Evolutionary conservation across 1,140 invertebrate genomes (phyloP).

Genomic region (Gonatopus flavifemur): DNA sequence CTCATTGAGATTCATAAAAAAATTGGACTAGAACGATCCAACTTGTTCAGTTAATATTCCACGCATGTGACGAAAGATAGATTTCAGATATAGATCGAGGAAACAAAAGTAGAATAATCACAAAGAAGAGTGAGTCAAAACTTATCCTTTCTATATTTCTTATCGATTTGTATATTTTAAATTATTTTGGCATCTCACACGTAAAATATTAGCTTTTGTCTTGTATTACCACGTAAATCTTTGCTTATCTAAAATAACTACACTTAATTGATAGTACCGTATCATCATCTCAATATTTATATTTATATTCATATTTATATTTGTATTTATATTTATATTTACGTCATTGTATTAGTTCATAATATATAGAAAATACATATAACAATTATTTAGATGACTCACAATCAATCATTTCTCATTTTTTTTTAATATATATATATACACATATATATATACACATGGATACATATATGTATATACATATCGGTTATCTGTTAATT

Average conservation of each 20-base stretch:
- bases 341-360: slow-evolving; percentile 43
- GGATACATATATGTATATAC: slow-evolving; percentile 32
- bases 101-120: no score
- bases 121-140: no score
- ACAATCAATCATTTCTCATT: slow-evolving; percentile 49
- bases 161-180: slow-evolving; percentile 21
- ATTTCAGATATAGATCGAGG: no score
- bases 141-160: no score
- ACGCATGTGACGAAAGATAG: no score
- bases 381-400: slow-evolving; percentile 58
- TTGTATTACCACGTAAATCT: slow-evolving; percentile 19
- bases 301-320: slow-evolving; percentile 29
- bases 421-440: slow-evolving; percentile 25
- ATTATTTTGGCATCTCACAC: no score
- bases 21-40: slow-evolving; percentile 44
- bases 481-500: slow-evolving; percentile 47
- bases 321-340: slow-evolving; percentile 26
- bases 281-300: slow-evolving; percentile 52
- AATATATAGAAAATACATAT: slow-evolving; percentile 58
- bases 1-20: slow-evolving; percentile 44
- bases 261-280: slow-evolving; percentile 54
- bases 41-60: no score
- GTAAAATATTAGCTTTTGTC: slow-evolving; percentile 16
- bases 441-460: slow-evolving; percentile 31
- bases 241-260: slow-evolving; percentile 48